These are phyloP conservation scores for Miltochrista miniata DNA, from an alignment of 2,888 invertebrate species.

Conservation along the genomic window DNA sequence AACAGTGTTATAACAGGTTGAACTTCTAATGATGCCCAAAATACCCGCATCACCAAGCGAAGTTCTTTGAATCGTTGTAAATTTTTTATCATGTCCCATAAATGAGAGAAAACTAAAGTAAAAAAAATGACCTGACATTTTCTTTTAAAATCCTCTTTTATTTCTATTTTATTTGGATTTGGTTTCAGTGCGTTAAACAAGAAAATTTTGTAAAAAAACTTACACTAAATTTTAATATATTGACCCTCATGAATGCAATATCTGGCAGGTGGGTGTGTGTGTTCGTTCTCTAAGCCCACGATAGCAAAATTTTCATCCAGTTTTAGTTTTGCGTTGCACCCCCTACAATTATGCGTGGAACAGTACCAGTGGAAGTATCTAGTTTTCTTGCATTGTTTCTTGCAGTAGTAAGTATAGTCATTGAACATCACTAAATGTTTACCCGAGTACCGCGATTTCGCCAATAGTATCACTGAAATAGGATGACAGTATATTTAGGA, in stretches of 20 bases:
- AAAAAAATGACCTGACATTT: not conserved
- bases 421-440: constrained; percentile 64
- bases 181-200: not conserved
- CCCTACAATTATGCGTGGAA: constrained; percentile 70
- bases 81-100: no score
- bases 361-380: constrained; percentile 69
- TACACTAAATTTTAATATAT: constrained; percentile 52
- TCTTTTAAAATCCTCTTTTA: not conserved
- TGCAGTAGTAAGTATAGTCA: constrained; percentile 72
- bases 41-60: no score
- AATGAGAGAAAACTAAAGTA: no score
- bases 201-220: not conserved
- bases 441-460: constrained; percentile 67
- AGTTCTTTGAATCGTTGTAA: no score
- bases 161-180: not conserved
- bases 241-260: constrained; percentile 64
- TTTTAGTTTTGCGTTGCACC: constrained; percentile 67
- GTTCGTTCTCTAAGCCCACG: constrained; percentile 50
- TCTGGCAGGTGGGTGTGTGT: constrained; percentile 65
- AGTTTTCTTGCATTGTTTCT: constrained; percentile 63
- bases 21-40: no score
- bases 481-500: constrained; percentile 11
- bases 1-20: no score
- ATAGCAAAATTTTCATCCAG: constrained; percentile 61
- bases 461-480: constrained; percentile 58